These are phyloP conservation scores for Colletes collaris DNA, from an alignment of 2,888 invertebrate genomes.

Conservation along the genomic window DNA sequence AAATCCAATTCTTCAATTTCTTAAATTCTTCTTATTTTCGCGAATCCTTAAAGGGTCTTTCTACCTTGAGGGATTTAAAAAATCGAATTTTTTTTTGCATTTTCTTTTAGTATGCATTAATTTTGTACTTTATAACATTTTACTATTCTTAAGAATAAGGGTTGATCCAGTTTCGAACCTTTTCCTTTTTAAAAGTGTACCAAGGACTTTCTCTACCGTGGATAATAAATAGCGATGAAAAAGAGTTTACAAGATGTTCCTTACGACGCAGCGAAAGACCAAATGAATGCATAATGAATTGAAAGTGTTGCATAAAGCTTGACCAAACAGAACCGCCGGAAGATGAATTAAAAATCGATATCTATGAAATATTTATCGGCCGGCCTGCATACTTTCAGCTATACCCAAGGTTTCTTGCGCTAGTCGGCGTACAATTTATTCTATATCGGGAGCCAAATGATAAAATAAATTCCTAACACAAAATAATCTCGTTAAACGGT, in stretches of 20 bases:
- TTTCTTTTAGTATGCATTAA: too few relatives aligned
- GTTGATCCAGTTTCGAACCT: conserved; percentile 24
- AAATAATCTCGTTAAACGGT: not conserved
- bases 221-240: conserved; percentile 19
- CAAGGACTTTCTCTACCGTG: conserved; percentile 14
- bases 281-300: conserved; percentile 10
- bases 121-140: not conserved
- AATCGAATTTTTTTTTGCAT: too few relatives aligned
- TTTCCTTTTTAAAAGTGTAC: conserved; percentile 19
- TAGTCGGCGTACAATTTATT: too few relatives aligned
- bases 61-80: too few relatives aligned
- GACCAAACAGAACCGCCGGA: not conserved
- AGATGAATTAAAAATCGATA: conserved; percentile 34
- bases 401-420: not conserved
- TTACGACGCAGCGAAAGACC: not conserved
- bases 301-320: conserved; percentile 7
- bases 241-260: conserved; percentile 12
- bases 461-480: not conserved
- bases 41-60: not conserved
- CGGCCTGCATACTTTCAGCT: conserved; percentile 2
- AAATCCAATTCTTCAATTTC: not conserved
- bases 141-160: conserved; percentile 25
- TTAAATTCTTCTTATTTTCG: not conserved
- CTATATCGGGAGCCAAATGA: too few relatives aligned
- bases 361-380: conserved; percentile 31